phyloP scores from a whole-genome alignment of 1,140 invertebrate genomes.

The Bombus consobrinus region DNA sequence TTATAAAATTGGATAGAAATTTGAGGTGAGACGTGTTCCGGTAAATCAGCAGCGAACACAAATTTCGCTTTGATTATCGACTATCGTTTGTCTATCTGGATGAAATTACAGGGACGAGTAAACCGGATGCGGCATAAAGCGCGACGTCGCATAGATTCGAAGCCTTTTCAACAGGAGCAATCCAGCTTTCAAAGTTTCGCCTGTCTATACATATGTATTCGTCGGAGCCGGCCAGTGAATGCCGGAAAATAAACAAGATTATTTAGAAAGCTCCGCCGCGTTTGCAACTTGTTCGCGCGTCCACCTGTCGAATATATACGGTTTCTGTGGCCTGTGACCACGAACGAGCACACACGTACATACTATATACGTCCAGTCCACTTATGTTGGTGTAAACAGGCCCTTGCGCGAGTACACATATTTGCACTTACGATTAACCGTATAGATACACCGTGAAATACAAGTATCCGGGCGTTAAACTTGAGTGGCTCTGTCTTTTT shows the following conservation, averaged over 20 bases:
- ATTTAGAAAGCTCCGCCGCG: slow-evolving; percentile 34
- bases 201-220: background rate
- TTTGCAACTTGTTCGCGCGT: slow-evolving; percentile 32
- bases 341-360: background rate
- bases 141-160: background rate
- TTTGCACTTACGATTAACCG: slow-evolving; percentile 45
- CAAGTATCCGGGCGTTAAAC: background rate
- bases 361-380: too few species aligned
- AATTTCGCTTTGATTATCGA: slow-evolving; percentile 4
- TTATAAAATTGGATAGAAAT: slow-evolving; percentile 32
- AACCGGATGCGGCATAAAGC: background rate
- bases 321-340: slow-evolving; percentile 16
- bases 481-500: background rate
- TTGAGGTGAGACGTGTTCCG: background rate
- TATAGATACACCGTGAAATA: background rate
- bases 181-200: slow-evolving; percentile 15
- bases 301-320: slow-evolving; percentile 53
- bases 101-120: slow-evolving; percentile 33
- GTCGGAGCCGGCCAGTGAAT: background rate
- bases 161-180: background rate
- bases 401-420: slow-evolving; percentile 21
- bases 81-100: background rate
- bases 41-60: slow-evolving; percentile 28
- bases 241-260: slow-evolving; percentile 59
- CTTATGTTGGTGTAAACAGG: slow-evolving; percentile 22